Evolutionary conservation across 2,113 vertebrate species (phyloP), one percentile per base, ranked within the genome.

Genomic region (Lamprologus sp.): DNA sequence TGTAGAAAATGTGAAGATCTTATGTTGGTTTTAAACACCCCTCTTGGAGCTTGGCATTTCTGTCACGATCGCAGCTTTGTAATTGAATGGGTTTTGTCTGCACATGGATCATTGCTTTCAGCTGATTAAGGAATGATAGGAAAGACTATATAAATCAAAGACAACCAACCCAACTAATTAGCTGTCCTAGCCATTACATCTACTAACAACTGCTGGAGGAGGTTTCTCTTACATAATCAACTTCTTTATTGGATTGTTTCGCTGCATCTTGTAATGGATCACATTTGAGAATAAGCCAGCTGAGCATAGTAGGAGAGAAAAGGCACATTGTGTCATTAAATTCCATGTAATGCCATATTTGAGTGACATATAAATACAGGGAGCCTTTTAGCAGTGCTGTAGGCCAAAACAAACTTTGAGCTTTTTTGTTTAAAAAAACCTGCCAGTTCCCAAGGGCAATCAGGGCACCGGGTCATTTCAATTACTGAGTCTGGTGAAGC

Each of bases 161-260:
- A 95, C 91, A 93, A 93, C 89, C 93, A 96, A 94, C 91, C 90
- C 89, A 81, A 90, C 91, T 95, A 96, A 97, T 96, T 95, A 95
- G 93, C 90, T 91, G 84, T 89, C 92, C 87, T 88, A 89, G 92
- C 81, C 86, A 88, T 94, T 96, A 94, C 86, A 94, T 90, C 86
- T 92, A 93, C 91, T 86, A 91, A 93, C 89, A 92, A 95, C 83
- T 12, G 86, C 92, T 84, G 88, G 90, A 92, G 90, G 93, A 88
- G 87, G 55, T 89, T 94, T 92, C 85, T 92, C 91, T 93, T 92
- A 88, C 90, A 91, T 91, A 91, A 91, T 94, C 89, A 89, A 60
- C 81, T 88, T 51, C 81, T 68, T 94, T 88, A 92, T 92, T 70
- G 87, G 47, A 87, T 79, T 75, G 51, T 82, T 92, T 92, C 42